A percentile compares a stretch with the other conserved stretches of the same genome.
phyloP scores from a whole-genome alignment of 2,888 invertebrate species.

The Hedya salicella region DNA sequence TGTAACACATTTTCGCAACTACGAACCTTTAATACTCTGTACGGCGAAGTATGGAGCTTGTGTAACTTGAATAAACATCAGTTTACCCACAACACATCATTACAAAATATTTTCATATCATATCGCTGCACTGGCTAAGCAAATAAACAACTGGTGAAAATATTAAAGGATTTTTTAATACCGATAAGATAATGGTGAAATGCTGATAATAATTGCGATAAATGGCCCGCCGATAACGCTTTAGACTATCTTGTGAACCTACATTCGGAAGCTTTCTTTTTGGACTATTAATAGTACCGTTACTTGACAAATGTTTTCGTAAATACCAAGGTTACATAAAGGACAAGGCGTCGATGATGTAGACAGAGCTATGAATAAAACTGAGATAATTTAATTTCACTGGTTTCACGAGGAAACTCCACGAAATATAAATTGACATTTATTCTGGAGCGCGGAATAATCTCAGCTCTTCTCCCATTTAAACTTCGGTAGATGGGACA shows the following conservation, averaged over 20 bases:
- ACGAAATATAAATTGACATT: conserved; percentile 17
- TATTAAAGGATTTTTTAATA: conserved; percentile 57
- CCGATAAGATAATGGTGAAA: conserved; percentile 77
- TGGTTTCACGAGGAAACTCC: conserved; percentile 23
- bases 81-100: conserved; percentile 55
- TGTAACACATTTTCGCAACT: conserved; percentile 52
- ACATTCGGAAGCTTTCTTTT: conserved; percentile 22
- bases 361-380: conserved; percentile 27
- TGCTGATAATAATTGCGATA: conserved; percentile 64
- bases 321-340: conserved; percentile 27
- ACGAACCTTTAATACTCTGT: conserved; percentile 40
- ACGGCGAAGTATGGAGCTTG: conserved; percentile 51
- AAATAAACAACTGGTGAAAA: conserved; percentile 77
- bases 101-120: conserved; percentile 75
- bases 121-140: conserved; percentile 61
- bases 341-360: conserved; percentile 14
- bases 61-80: conserved; percentile 59
- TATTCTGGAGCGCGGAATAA: conserved; percentile 36
- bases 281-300: conserved; percentile 17
- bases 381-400: conserved; percentile 17
- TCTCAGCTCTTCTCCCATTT: conserved; percentile 19
- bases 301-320: conserved; percentile 6
- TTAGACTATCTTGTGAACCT: conserved; percentile 32
- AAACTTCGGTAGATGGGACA: conserved; percentile 44
- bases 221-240: conserved; percentile 46